Conservation (phyloP, 2,797 vertebrate species). For the Gymnocypris eckloni region DNA sequence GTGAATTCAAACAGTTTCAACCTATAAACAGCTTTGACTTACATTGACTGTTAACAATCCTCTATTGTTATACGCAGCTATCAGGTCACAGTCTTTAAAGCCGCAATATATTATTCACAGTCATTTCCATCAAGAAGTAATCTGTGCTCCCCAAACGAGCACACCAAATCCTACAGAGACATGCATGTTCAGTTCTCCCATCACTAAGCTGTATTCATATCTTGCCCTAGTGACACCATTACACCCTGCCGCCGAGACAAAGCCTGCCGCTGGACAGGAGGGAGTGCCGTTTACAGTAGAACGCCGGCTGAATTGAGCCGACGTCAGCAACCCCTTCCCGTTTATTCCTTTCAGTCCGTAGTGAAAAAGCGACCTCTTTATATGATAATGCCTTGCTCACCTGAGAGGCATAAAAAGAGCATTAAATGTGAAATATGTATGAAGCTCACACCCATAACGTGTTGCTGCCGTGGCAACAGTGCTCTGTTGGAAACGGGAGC, state of each 20-base stretch:
- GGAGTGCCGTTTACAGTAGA: conserved; percentile 36
- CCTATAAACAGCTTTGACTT: conserved; percentile 1
- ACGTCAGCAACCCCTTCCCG: conserved; percentile 67
- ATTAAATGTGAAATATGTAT: conserved; percentile 78
- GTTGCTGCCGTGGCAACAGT: conserved; percentile 75
- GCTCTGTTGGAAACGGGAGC: conserved; percentile 70
- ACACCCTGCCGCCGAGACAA: conserved; percentile 58
- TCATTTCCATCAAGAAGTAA: not conserved
- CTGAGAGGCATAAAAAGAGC: conserved; percentile 73
- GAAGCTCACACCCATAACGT: conserved; percentile 75
- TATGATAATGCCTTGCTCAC: conserved; percentile 82
- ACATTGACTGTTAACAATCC: not conserved
- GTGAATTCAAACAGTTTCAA: conserved; percentile 6
- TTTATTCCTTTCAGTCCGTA: conserved; percentile 63
- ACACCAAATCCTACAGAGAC: conserved; percentile 22
- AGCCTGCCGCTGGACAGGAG: conserved; percentile 45
- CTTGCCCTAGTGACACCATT: conserved; percentile 33
- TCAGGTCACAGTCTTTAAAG: conserved; percentile 24
- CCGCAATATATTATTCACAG: conserved; percentile 5
- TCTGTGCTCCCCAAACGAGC: not conserved
- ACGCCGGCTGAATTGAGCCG: conserved; percentile 62
- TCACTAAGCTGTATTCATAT: conserved; percentile 26
- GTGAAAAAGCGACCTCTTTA: conserved; percentile 79
- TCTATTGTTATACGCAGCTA: conserved; percentile 7
- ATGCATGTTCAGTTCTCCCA: not conserved